Evolutionary conservation across 1,140 invertebrate species (phyloP).

Genomic region (Olivierus martensii): DNA sequence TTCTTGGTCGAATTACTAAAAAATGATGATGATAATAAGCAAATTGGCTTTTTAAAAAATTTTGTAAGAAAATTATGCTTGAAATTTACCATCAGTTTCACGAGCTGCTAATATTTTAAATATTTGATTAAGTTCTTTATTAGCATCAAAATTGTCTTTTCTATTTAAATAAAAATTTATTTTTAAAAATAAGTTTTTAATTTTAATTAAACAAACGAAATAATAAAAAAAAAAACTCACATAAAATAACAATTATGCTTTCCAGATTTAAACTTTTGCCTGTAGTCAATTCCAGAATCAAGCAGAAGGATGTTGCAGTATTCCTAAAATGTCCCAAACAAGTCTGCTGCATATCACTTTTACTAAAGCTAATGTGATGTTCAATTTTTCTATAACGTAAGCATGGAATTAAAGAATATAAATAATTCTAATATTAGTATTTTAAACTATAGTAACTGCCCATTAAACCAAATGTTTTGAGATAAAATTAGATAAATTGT

Average conservation of each 20-base stretch:
- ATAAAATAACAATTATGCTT: conserved; percentile 58
- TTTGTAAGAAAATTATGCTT: not conserved
- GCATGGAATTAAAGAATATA: no score
- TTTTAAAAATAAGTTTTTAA: no score
- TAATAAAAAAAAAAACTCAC: conserved; percentile 36
- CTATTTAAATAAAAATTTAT: conserved; percentile 1
- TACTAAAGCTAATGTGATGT: no score
- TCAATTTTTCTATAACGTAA: no score
- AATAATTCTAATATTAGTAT: no score
- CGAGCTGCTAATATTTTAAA: conserved; percentile 78
- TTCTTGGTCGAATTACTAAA: conserved; percentile 49
- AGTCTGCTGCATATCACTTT: no score
- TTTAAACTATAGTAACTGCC: no score
- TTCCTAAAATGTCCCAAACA: conserved; percentile 25
- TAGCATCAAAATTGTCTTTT: conserved; percentile 36
- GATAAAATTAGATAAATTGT: no score
- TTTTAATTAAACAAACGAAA: not conserved
- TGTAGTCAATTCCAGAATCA: conserved; percentile 92
- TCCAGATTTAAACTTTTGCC: conserved; percentile 41
- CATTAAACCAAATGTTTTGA: no score
- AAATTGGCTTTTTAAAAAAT: not conserved
- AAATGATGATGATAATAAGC: not conserved
- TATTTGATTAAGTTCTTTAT: conserved; percentile 53
- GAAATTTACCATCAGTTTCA: conserved; percentile 78
- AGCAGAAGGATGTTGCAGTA: conserved; percentile 60